phyloP scores from a whole-genome alignment of 2,113 vertebrate species.

The Urocolius indicus region DNA sequence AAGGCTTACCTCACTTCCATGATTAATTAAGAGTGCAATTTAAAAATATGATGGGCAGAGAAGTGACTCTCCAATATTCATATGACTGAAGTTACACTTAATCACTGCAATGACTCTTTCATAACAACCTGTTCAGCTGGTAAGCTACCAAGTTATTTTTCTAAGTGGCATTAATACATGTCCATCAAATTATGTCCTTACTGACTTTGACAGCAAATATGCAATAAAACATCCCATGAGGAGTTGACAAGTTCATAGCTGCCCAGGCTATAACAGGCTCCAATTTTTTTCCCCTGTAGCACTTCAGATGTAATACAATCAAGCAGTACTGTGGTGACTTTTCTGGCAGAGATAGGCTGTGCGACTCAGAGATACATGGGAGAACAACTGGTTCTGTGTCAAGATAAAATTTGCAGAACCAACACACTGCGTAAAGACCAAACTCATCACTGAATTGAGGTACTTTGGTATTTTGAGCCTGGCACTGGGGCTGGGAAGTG shows the following conservation, averaged over 20 bases:
- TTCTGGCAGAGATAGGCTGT: neutral
- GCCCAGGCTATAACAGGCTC: neutral
- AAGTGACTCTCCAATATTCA: neutral
- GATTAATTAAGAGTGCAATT: neutral
- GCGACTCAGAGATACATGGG: neutral
- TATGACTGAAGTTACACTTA: neutral
- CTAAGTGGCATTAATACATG: neutral
- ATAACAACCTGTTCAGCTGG: neutral
- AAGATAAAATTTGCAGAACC: neutral
- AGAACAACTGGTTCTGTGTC: neutral
- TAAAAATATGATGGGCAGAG: neutral
- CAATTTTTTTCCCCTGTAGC: neutral
- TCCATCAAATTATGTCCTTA: neutral
- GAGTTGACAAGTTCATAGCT: neutral
- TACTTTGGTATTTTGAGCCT: neutral
- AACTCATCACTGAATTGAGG: neutral
- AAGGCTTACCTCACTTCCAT: neutral
- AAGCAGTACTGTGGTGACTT: neutral
- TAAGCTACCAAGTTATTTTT: neutral
- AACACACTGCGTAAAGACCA: fast-evolving
- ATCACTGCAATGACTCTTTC: neutral
- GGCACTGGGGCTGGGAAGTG: neutral
- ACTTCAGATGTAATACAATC: neutral
- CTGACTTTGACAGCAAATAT: neutral
- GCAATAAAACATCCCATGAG: neutral